Conservation (phyloP, 2,888 invertebrate genomes). For the Cremastinae sp. region DNA sequence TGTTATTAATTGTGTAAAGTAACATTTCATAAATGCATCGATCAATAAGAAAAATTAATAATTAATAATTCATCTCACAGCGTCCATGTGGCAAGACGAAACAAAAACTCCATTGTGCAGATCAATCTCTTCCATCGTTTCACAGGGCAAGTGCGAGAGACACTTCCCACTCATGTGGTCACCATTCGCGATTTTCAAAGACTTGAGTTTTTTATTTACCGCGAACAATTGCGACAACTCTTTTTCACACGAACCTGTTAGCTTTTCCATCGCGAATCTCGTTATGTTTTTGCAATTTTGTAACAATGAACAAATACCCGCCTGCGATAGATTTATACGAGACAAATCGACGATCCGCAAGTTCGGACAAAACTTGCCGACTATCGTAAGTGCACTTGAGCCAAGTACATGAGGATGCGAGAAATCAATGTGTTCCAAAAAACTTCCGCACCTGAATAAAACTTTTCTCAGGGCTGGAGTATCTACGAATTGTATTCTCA, state of each 20-base stretch:
- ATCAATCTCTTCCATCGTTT: constrained; percentile 72
- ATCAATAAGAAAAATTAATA: constrained; percentile 13
- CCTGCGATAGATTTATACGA: constrained; percentile 82
- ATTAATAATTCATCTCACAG: constrained; percentile 64
- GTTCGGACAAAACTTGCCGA: constrained; percentile 83
- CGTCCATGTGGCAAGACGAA: constrained; percentile 64
- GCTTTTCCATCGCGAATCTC: constrained; percentile 81
- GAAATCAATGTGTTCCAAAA: constrained; percentile 81
- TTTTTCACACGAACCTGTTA: constrained; percentile 77
- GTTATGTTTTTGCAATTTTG: constrained; percentile 82
- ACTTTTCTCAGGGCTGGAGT: constrained; percentile 80
- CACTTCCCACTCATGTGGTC: constrained; percentile 71
- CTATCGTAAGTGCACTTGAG: constrained; percentile 82
- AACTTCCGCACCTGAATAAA: constrained; percentile 81
- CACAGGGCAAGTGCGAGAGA: constrained; percentile 69
- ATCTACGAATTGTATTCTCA: constrained; percentile 52
- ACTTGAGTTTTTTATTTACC: constrained; percentile 70
- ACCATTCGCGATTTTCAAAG: constrained; percentile 67
- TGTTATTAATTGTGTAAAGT: constrained; percentile 1
- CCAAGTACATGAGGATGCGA: constrained; percentile 82
- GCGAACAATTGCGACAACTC: constrained; percentile 73
- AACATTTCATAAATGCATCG: background rate
- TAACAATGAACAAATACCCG: constrained; percentile 81
- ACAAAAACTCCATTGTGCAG: constrained; percentile 69
- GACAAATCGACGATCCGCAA: constrained; percentile 82